Base-by-base conservation (phyloP, 2,113 vertebrate genomes). In the Nannospalax galili region DNA sequence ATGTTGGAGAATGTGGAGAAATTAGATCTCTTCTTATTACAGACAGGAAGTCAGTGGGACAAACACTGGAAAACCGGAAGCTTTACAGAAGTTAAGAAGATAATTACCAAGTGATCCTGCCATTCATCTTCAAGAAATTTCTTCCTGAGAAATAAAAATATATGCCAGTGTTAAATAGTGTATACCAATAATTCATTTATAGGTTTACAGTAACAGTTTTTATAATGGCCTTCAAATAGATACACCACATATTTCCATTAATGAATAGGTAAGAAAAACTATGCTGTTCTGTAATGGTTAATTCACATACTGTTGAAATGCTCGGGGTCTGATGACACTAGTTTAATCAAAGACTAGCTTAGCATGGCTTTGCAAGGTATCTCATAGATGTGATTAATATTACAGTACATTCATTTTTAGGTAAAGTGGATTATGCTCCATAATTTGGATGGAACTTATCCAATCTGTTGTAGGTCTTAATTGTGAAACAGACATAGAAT, bases 21-120 rank as follows among this genome's bases (percentile, higher is more conserved):
- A 40, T 7, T 48, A 40, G 22, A 30, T 22, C 1, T 8, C 12
- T 60, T 22, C 48, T 11, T 74, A 16, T 11, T 11, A 58, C 58
- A 58, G 58, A n/a, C n/a, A 58, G 58, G 16, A 58, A 16, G 58
- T 58, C 16, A 58, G 16, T 58, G 16, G 16, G 58, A 58, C 16
- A 58, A 58, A 9, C 58, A 58, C 48, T 26, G 8, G 48, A 75
- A 80, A 81, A 86, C 5, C 30, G 48, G 3, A 14, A 82, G 40
- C 62, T 86, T 16, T 75, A 77, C 35, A 88, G 35, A 80, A 72
- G 32, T n/a, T 65, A 72, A 91, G 65, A 48, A 84, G 70, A 96
- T 16, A 77, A 40, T 58, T 86, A 42, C 10, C 17, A 77, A 22
- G 26, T 42, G 30, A 75, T 6, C 11, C 52, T 82, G 4, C 7